Conservation (phyloP, 1,140 invertebrate genomes). For the Nasonia giraulti region DNA sequence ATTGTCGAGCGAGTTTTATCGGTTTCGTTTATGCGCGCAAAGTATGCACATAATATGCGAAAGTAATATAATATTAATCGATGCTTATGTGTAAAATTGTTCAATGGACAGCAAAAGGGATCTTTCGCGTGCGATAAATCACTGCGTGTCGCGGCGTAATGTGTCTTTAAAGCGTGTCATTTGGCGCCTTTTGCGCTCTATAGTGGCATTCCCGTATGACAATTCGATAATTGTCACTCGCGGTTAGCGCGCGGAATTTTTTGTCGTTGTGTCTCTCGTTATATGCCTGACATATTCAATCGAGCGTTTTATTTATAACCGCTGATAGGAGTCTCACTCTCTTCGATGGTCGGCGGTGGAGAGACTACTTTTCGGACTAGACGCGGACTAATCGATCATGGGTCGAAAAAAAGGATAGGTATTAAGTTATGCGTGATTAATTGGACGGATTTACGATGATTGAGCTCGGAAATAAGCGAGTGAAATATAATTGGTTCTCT, state of each 20-base stretch:
- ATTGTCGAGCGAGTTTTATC: neutral
- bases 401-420: neutral
- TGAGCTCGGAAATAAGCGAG: neutral
- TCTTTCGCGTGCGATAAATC: neutral
- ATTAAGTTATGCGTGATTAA: constrained; percentile 26
- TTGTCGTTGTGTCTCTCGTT: constrained; percentile 3
- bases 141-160: neutral
- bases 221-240: neutral
- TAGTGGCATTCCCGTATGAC: neutral
- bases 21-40: neutral
- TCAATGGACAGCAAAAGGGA: no score
- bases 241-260: neutral
- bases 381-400: constrained; percentile 8
- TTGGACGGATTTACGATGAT: constrained; percentile 20
- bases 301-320: constrained; percentile 17
- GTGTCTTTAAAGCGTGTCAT: neutral
- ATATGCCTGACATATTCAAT: neutral
- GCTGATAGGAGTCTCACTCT: neutral
- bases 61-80: neutral
- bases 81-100: no score
- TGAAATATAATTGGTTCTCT: constrained; percentile 12
- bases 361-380: neutral
- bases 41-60: neutral
- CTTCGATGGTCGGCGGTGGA: neutral
- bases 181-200: neutral